Conservation (phyloP, 1,140 invertebrate genomes). For the Drosophila nasuta region DNA sequence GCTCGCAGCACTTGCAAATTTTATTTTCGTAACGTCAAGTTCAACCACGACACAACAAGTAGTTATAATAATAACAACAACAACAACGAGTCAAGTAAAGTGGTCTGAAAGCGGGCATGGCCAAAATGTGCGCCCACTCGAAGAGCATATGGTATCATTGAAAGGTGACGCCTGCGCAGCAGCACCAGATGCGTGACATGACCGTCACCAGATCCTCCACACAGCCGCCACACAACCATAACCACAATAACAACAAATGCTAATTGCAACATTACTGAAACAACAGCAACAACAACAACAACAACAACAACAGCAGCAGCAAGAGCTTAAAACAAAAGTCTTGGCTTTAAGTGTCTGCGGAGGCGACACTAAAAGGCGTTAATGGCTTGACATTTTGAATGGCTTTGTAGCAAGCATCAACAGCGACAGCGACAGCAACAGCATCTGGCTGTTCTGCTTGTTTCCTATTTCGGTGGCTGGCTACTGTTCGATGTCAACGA, state of each 20-base stretch:
- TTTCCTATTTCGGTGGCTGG: slow-evolving; percentile 67
- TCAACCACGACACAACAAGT: slow-evolving; percentile 17
- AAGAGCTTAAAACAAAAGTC: slow-evolving; percentile 41
- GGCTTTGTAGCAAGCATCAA: slow-evolving; percentile 45
- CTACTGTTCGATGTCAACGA: slow-evolving; percentile 63
- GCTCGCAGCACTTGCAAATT: background rate
- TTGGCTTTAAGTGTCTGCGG: slow-evolving; percentile 69
- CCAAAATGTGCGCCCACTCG: slow-evolving; percentile 54
- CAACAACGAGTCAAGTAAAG: slow-evolving; percentile 15
- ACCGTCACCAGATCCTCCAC: slow-evolving; percentile 55
- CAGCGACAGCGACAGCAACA: slow-evolving; percentile 9
- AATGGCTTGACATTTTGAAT: slow-evolving; percentile 81
- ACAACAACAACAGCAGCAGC: slow-evolving; percentile 16
- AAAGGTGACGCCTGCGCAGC: slow-evolving; percentile 70
- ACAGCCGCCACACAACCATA: slow-evolving; percentile 27
- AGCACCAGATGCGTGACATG: slow-evolving; percentile 57
- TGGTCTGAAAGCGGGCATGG: slow-evolving; percentile 33
- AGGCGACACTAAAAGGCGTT: slow-evolving; percentile 82
- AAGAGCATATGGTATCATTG: slow-evolving; percentile 42
- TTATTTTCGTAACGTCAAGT: slow-evolving; percentile 26
- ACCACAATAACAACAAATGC: slow-evolving; percentile 51
- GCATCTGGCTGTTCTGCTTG: slow-evolving; percentile 43
- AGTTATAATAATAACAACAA: slow-evolving; percentile 12
- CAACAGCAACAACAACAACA: slow-evolving; percentile 25
- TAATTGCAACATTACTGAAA: slow-evolving; percentile 70